These are phyloP conservation scores for Actinernus sp. DNA, from an alignment of 92 coral and sea anemone genomes.

Conservation along the genomic window DNA sequence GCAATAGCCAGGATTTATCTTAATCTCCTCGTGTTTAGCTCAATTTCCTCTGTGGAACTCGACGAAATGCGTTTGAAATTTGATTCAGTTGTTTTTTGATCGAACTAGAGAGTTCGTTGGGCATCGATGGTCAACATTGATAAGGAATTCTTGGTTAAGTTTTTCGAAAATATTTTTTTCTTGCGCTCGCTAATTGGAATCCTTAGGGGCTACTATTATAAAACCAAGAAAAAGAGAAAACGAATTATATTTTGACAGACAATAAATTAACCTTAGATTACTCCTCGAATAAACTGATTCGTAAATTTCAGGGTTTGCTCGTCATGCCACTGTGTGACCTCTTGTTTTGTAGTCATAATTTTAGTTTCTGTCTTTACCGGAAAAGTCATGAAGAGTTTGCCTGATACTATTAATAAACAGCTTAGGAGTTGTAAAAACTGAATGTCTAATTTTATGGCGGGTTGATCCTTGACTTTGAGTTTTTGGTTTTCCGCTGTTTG, in stretches of 20 bases:
- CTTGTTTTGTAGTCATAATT: no score
- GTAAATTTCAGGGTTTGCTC: no score
- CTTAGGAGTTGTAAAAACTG: no score
- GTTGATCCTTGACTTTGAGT: slow-evolving; percentile 51
- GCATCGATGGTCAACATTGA: slow-evolving; percentile 31
- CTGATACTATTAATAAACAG: no score
- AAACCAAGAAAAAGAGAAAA: slow-evolving; percentile 29
- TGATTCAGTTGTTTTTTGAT: slow-evolving; percentile 22
- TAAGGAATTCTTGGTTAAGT: slow-evolving; percentile 14
- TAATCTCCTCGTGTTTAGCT: slow-evolving; percentile 19
- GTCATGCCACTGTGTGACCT: no score
- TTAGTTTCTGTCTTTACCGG: no score
- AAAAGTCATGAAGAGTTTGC: no score
- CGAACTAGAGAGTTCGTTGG: slow-evolving; percentile 29
- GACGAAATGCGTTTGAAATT: slow-evolving; percentile 29
- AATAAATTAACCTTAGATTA: not conserved
- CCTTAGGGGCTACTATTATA: slow-evolving; percentile 34
- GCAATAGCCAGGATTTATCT: slow-evolving; percentile 2
- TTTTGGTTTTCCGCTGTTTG: slow-evolving; percentile 66
- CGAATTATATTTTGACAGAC: slow-evolving; percentile 27
- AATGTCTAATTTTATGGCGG: no score
- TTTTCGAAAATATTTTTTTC: slow-evolving; percentile 48
- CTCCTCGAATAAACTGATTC: no score
- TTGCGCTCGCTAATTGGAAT: slow-evolving; percentile 43
- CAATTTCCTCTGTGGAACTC: slow-evolving; percentile 1